Base-by-base conservation (phyloP, 2,888 invertebrate species). In the Acleris holmiana region DNA sequence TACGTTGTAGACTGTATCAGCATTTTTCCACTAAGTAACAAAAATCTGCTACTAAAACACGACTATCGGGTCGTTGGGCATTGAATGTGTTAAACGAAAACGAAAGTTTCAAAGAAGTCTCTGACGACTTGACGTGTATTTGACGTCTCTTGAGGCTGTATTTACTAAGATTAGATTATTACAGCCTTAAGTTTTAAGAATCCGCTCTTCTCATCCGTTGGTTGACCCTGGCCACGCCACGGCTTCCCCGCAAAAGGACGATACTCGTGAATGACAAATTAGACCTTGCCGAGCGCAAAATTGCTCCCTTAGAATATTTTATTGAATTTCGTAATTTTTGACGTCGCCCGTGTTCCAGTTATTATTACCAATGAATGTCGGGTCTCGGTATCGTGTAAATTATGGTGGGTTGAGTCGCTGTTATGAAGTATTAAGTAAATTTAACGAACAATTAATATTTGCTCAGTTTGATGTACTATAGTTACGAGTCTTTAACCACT, bases 231-330 rank as follows among this genome's bases (percentile, higher is more conserved):
- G 73, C 73, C 60, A 70, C 62, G 73, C 73, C 74, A 74, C 74
- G 74, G 78, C 60, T 65, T 76, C 4, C 77, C 74, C 73, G 73
- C 75, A 76, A 82, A 77, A 81, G 80, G 75, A 77, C 77, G 82
- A 82, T 80, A 84, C 84, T 85, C 73, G 77, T 83, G 82, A 86
- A 86, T 86, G 87, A 88, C 86, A 88, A 88, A 89, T 88, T 86
- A 86, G 77, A 77, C 80, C 80, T 79, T 76, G 70, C 78, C 71
- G 79, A 81, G 80, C 79, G 78, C 78, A 72, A 83, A 85, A 84
- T 84, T 83, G 81, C 79, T 75, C 73, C 73, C 72, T 69, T 66
- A 63, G 73, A 78, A 80, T 76, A 75, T 83, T 83, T 84, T 83
- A 86, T 85, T 83, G 83, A 83, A 84, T 84, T 77, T 76, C 69